Evolutionary conservation across 2,888 invertebrate species (phyloP).

Genomic region (Syrista parreyssii): DNA sequence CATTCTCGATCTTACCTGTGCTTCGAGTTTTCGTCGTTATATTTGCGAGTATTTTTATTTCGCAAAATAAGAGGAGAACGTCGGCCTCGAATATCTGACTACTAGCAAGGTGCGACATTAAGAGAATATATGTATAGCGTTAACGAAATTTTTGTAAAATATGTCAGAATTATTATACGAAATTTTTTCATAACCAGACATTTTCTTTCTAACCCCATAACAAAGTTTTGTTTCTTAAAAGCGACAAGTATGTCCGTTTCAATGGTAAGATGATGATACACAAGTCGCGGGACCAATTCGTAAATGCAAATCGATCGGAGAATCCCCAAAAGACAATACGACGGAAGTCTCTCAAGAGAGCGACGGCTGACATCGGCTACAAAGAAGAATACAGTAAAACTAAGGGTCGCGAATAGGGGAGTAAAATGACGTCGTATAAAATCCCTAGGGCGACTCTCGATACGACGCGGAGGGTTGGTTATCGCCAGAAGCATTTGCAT

Average conservation of each 20-base stretch:
- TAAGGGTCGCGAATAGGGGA: not conserved
- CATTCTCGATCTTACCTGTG: not conserved
- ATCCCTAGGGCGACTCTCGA: not conserved
- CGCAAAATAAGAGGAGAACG: too few relatives aligned
- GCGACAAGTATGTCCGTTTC: not conserved
- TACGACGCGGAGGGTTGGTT: not conserved
- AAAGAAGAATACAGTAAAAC: not conserved
- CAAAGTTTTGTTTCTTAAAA: not conserved
- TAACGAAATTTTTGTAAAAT: too few relatives aligned
- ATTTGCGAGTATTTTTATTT: too few relatives aligned
- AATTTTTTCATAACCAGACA: too few relatives aligned
- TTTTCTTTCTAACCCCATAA: not conserved
- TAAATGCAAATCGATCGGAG: not conserved
- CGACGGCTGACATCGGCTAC: not conserved
- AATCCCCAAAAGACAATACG: not conserved
- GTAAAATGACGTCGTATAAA: not conserved
- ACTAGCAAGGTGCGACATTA: too few relatives aligned
- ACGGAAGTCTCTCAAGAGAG: not conserved
- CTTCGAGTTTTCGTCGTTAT: not conserved
- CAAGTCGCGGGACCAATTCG: not conserved
- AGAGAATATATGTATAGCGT: too few relatives aligned
- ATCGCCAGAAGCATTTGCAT: not conserved
- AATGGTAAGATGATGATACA: not conserved
- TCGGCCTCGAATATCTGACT: too few relatives aligned
- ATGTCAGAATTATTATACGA: too few relatives aligned